phyloP scores from a whole-genome alignment of 92 coral and sea anemone species.

The Porites rus region DNA sequence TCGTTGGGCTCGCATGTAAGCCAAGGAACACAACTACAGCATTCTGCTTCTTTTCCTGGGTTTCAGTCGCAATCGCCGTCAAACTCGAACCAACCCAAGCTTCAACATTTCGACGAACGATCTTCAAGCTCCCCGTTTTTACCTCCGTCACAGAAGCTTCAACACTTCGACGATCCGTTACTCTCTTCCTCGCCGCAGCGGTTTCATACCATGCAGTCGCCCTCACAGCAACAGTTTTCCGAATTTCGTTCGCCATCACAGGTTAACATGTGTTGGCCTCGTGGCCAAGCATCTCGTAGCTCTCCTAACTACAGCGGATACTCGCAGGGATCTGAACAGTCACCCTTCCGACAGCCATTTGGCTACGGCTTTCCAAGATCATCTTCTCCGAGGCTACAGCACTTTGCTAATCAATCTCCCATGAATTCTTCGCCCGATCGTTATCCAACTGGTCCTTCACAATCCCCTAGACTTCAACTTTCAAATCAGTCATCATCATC shows the following conservation, averaged over 20 bases:
- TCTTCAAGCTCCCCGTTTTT: slow-evolving; percentile 70
- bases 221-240: slow-evolving; percentile 80
- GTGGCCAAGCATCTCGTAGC: slow-evolving; percentile 74
- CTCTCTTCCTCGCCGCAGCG: slow-evolving; percentile 88
- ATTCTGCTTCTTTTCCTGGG: slow-evolving; percentile 78
- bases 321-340: slow-evolving; percentile 72
- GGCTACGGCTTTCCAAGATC: slow-evolving; percentile 87
- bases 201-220: slow-evolving; percentile 79
- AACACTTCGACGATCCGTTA: slow-evolving; percentile 92
- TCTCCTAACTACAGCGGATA: slow-evolving; percentile 53
- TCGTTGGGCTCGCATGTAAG: slow-evolving; percentile 75
- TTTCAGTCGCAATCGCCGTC: slow-evolving; percentile 75
- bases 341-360: slow-evolving; percentile 82
- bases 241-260: slow-evolving; percentile 88
- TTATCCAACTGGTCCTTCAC: slow-evolving; percentile 68
- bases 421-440: slow-evolving; percentile 69
- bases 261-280: slow-evolving; percentile 83
- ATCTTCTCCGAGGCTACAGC: slow-evolving; percentile 91
- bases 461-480: slow-evolving; percentile 84
- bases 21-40: slow-evolving; percentile 84
- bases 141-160: slow-evolving; percentile 93
- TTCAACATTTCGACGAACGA: slow-evolving; percentile 89
- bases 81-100: slow-evolving; percentile 77
- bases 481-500: slow-evolving; percentile 77
- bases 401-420: slow-evolving; percentile 76